These are phyloP conservation scores for Holotrichia oblita DNA, from an alignment of 1,140 invertebrate genomes.

Conservation along the genomic window DNA sequence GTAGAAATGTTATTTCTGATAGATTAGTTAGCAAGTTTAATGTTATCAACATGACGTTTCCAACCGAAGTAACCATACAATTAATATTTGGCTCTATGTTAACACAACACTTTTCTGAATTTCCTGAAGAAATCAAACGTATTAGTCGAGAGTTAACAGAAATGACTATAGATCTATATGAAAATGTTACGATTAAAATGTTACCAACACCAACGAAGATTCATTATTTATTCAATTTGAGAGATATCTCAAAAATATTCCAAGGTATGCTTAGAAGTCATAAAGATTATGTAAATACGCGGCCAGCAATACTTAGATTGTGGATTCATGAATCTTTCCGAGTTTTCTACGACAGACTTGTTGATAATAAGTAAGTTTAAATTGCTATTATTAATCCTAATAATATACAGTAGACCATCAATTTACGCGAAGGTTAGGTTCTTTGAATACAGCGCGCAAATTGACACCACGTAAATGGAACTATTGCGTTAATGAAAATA, in stretches of 20 bases:
- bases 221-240: slow-evolving; percentile 88
- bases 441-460: too few species aligned
- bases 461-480: too few species aligned
- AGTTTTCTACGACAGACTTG: slow-evolving; percentile 83
- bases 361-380: slow-evolving; percentile 73
- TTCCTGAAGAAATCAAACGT: slow-evolving; percentile 79
- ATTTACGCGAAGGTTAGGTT: too few species aligned
- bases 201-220: slow-evolving; percentile 87
- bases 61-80: slow-evolving; percentile 77
- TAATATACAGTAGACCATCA: too few species aligned
- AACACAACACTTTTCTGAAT: slow-evolving; percentile 77
- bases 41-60: slow-evolving; percentile 84
- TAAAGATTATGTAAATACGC: slow-evolving; percentile 79
- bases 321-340: slow-evolving; percentile 88
- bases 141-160: slow-evolving; percentile 66
- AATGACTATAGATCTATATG: slow-evolving; percentile 80
- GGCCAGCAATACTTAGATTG: slow-evolving; percentile 72
- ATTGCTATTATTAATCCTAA: neutral
- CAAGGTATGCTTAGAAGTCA: slow-evolving; percentile 79
- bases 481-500: too few species aligned
- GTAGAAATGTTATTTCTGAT: slow-evolving; percentile 77
- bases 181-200: slow-evolving; percentile 74
- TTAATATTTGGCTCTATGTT: slow-evolving; percentile 87
- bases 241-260: slow-evolving; percentile 84
- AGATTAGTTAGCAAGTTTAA: slow-evolving; percentile 82